Conservation (phyloP, 2,888 invertebrate species). For the Aphelenchoides bicaudatus region DNA sequence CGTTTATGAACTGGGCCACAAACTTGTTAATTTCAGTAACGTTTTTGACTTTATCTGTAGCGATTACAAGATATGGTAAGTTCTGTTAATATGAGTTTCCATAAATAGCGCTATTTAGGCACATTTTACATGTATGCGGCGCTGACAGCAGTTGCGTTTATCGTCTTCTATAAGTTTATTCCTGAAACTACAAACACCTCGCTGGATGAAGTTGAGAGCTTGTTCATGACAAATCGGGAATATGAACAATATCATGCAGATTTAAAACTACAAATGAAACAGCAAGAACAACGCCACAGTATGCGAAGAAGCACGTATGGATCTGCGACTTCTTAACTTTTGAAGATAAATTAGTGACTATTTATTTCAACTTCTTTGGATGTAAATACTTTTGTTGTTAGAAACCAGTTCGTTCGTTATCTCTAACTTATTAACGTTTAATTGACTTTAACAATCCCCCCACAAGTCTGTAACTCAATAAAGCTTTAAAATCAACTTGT, state of each 20-base stretch:
- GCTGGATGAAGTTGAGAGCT: conserved; percentile 46
- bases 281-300: too few relatives aligned
- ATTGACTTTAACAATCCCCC: too few relatives aligned
- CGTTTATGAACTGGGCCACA: conserved; percentile 64
- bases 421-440: too few relatives aligned
- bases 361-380: too few relatives aligned
- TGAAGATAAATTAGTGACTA: too few relatives aligned
- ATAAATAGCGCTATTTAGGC: conserved; percentile 63
- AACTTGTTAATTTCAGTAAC: conserved; percentile 66
- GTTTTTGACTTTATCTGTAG: conserved; percentile 62
- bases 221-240: conserved; percentile 44
- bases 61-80: conserved; percentile 45
- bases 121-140: conserved; percentile 65
- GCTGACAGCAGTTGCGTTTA: conserved; percentile 63
- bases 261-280: too few relatives aligned
- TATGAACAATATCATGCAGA: background rate
- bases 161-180: conserved; percentile 63
- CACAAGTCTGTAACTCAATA: background rate
- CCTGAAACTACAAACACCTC: conserved; percentile 66
- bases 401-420: too few relatives aligned
- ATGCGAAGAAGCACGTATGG: too few relatives aligned
- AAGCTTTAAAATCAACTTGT: background rate
- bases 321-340: too few relatives aligned
- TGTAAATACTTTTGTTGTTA: too few relatives aligned
- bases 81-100: conserved; percentile 66